Conservation (phyloP, 2,888 invertebrate genomes). For the Lasioglossum figueresi region DNA sequence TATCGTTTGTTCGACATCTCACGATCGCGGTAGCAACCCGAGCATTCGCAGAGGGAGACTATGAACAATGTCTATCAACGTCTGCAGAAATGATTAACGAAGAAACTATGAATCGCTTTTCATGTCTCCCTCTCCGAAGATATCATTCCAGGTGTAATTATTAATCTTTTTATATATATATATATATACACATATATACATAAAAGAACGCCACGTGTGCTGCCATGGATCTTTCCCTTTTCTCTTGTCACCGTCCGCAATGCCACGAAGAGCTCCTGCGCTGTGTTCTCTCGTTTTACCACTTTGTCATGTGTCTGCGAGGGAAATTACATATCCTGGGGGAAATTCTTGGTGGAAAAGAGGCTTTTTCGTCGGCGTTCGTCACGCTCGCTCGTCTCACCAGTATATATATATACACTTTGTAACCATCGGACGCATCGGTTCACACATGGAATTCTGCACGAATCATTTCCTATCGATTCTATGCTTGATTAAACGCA, state of each 20-base stretch:
- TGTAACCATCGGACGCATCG: conserved; percentile 10
- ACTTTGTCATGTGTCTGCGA: conserved; percentile 54
- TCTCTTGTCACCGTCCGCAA: conserved; percentile 66
- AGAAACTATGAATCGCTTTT: neutral
- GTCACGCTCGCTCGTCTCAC: conserved; percentile 42
- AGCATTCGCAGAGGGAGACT: conserved; percentile 46
- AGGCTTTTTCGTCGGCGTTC: conserved; percentile 67
- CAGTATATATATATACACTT: conserved; percentile 2
- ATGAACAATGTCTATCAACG: conserved; percentile 19
- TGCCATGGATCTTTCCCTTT: conserved; percentile 77
- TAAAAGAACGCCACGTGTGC: conserved; percentile 73
- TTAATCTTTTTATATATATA: conserved; percentile 46
- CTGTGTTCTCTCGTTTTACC: conserved; percentile 58
- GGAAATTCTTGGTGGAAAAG: conserved; percentile 51
- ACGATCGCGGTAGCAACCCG: conserved; percentile 59
- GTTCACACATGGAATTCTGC: conserved; percentile 19
- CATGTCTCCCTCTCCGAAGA: conserved; percentile 47
- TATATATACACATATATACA: conserved; percentile 49
- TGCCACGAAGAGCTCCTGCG: conserved; percentile 63
- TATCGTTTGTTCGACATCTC: neutral
- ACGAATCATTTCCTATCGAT: conserved; percentile 31
- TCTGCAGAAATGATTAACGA: neutral
- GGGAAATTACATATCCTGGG: conserved; percentile 58
- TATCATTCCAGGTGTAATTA: conserved; percentile 66
- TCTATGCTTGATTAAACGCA: conserved; percentile 18